Evolutionary conservation across 2,888 invertebrate species (phyloP), one percentile per base, ranked within the genome.

Genomic region (Laspeyria flexula): DNA sequence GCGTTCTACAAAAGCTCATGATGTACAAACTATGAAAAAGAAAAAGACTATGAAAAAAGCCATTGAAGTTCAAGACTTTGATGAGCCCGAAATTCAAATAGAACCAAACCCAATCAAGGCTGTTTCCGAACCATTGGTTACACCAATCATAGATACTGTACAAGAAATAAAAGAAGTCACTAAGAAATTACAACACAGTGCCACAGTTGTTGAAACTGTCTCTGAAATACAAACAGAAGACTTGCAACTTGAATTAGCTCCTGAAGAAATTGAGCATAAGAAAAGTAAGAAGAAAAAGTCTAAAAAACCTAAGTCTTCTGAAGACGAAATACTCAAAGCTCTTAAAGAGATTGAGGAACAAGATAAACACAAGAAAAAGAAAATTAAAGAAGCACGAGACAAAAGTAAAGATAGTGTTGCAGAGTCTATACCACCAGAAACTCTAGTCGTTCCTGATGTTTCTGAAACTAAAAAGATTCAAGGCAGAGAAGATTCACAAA

Each of bases 251-350:
- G 76, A 79, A 37, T 50, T 57, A 23, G 43, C 44, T 13, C 50
- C 55, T 4, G 72, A 73, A 25, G 79, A 81, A 34, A 34, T 52
- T 13, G 83, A 82, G 25, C 72, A 61, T 29, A 90, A 85, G 52
- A 89, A 85, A 68, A 43, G 71, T 3, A 90, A 89, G 71, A 90
- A 88, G 79, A 90, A 90, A 67, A 91, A 88, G 60, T 25, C 74
- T n/a, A 90, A 88, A 60, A 90, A 86, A 64, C 46, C 57, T n/a
- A 89, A 85, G 66, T 60, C 71, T 1, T 53, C 69, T 12, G 86
- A 85, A 62, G 90, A 92, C 60, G 91, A 92, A 62, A 92, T 92
- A 56, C 85, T 83, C 57, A 86, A 81, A 65, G 91, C 90, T 34
- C 75, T 92, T 0, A 91, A 89, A 76, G 92, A 92, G 75, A 90